Evolutionary conservation across 2,113 vertebrate genomes (phyloP).

Genomic region (Tachysurus fulvidraco): DNA sequence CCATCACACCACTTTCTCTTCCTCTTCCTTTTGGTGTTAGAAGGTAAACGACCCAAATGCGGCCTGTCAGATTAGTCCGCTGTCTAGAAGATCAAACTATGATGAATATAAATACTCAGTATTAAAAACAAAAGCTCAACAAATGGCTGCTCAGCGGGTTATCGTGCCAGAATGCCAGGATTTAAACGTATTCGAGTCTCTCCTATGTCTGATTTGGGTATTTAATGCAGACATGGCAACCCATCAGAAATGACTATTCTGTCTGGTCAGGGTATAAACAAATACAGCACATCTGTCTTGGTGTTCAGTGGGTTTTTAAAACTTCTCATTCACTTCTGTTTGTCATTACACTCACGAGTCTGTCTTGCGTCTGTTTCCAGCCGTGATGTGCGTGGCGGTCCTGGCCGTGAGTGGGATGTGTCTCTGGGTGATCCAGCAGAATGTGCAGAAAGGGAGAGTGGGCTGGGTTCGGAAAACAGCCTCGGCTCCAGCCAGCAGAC

Average conservation of each 20-base stretch:
- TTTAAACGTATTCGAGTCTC: background rate
- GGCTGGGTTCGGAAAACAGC: background rate
- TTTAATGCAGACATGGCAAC: background rate
- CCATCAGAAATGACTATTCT: background rate
- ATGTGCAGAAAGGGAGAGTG: conserved; percentile 34
- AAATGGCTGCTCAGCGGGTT: background rate
- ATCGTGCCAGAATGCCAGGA: background rate
- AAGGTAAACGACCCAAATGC: background rate
- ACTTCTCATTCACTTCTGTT: background rate
- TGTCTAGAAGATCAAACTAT: background rate
- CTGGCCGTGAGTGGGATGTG: conserved; percentile 50
- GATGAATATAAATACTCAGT: background rate
- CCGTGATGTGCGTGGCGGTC: conserved; percentile 36
- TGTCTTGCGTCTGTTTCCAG: conserved; percentile 26
- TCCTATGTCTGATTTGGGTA: background rate
- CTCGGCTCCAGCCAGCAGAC: background rate
- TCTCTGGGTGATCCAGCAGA: conserved; percentile 49
- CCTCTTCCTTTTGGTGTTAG: no score
- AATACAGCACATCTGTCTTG: background rate
- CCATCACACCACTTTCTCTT: background rate
- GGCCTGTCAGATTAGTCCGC: background rate
- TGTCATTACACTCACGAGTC: background rate
- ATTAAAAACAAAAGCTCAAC: background rate
- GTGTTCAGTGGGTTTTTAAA: background rate
- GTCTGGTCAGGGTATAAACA: background rate